These are phyloP conservation scores for Sebastes cheni DNA, from an alignment of 2,797 vertebrate species.

Conservation along the genomic window DNA sequence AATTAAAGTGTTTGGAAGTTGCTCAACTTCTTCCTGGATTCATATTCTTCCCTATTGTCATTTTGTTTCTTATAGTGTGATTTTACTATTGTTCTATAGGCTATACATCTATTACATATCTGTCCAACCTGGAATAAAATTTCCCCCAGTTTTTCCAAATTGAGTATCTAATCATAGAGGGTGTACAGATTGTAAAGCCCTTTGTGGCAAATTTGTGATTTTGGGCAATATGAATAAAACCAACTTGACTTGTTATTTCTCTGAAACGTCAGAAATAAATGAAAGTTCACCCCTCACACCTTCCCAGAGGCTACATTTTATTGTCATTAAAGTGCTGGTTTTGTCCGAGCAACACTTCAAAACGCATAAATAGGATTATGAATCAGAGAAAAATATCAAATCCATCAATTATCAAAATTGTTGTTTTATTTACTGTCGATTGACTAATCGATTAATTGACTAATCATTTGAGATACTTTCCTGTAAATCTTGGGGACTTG, in stretches of 20 bases:
- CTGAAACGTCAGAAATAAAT: background rate
- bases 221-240: background rate
- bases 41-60: background rate
- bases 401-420: background rate
- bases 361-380: too few relatives aligned
- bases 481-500: background rate
- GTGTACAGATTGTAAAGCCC: background rate
- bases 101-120: background rate
- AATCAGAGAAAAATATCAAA: background rate
- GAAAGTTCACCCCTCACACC: background rate
- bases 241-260: rapidly evolving
- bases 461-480: background rate
- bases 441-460: background rate
- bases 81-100: background rate
- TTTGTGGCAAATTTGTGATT: background rate
- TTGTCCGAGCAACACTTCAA: background rate
- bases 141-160: rapidly evolving
- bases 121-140: too few relatives aligned
- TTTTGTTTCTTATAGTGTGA: background rate
- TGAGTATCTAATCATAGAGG: background rate
- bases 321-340: background rate
- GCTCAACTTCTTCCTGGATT: too few relatives aligned
- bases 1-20: background rate
- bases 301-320: background rate
- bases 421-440: background rate